phyloP scores from a whole-genome alignment of 2,797 vertebrate species.

The Harpagifer antarcticus region DNA sequence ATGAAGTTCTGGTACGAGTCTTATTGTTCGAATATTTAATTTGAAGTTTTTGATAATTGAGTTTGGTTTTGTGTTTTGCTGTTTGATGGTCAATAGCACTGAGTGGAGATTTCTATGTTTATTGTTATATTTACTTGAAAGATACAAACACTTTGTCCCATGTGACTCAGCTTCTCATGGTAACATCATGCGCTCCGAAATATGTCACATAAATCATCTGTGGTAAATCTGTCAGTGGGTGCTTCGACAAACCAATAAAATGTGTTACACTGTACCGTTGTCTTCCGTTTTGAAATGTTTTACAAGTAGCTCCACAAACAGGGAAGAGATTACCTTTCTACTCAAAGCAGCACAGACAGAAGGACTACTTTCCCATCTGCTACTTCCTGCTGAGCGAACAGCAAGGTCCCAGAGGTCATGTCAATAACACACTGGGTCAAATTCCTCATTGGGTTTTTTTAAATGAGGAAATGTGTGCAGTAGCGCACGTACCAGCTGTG shows the following conservation, averaged over 20 bases:
- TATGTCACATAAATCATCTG: background rate
- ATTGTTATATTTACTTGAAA: conserved; percentile 12
- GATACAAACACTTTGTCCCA: conserved; percentile 41
- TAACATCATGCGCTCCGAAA: conserved; percentile 27
- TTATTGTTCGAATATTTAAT: conserved; percentile 7
- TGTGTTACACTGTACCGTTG: background rate
- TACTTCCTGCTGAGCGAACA: background rate
- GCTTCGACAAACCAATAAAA: conserved; percentile 64
- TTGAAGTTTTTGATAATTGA: conserved; percentile 25
- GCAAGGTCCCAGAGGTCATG: too few relatives aligned
- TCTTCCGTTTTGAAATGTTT: background rate
- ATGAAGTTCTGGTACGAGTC: conserved; percentile 21
- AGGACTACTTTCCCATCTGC: background rate
- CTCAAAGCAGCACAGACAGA: background rate
- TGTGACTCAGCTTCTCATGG: conserved; percentile 47
- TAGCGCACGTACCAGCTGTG: background rate
- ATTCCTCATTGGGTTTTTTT: background rate
- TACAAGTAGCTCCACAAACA: background rate
- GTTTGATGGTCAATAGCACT: background rate
- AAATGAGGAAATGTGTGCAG: background rate
- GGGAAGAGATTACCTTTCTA: too few relatives aligned
- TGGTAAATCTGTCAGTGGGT: conserved; percentile 45
- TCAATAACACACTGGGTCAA: too few relatives aligned
- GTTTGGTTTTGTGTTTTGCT: conserved; percentile 39
- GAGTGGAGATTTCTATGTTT: conserved; percentile 12